A percentile compares a stretch with the other conserved stretches of the same genome.
Conservation (phyloP, 92 coral and sea anemone genomes). For the Pocillopora grandis region DNA sequence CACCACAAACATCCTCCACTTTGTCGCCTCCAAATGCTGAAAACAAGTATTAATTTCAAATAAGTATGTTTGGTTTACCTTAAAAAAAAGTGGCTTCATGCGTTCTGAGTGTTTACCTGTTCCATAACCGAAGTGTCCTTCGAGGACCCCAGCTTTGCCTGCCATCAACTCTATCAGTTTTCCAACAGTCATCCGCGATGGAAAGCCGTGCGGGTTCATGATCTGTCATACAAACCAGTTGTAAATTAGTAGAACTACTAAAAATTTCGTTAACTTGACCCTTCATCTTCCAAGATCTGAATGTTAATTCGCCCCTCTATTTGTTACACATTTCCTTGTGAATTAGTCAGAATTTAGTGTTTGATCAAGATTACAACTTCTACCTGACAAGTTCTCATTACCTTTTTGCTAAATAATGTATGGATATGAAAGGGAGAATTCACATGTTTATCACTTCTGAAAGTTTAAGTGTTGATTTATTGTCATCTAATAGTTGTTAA, state of each 20-base stretch:
- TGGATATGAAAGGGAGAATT: too few species aligned
- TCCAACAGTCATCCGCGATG: conserved; percentile 99
- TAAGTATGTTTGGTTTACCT: neutral
- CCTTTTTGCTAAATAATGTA: too few species aligned
- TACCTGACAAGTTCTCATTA: too few species aligned
- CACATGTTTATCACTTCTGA: too few species aligned
- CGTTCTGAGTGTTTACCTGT: conserved; percentile 65
- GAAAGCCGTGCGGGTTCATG: conserved; percentile 99
- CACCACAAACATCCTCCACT: conserved; percentile 92
- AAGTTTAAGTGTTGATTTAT: too few species aligned
- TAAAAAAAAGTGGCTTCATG: neutral
- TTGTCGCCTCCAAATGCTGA: conserved; percentile 98
- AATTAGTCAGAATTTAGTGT: too few species aligned
- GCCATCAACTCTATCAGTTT: conserved; percentile 93
- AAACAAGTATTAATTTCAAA: neutral
- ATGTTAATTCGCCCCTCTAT: neutral
- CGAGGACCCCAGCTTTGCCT: conserved; percentile 94
- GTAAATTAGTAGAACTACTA: neutral
- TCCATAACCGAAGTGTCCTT: conserved; percentile 94
- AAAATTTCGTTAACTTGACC: neutral
- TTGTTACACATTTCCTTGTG: neutral
- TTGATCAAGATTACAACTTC: too few species aligned
- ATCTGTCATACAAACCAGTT: conserved; percentile 45
- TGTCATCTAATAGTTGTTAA: too few species aligned
- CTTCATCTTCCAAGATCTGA: neutral